phyloP scores from a whole-genome alignment of 2,888 invertebrate genomes.

The Melanotus villosus region DNA sequence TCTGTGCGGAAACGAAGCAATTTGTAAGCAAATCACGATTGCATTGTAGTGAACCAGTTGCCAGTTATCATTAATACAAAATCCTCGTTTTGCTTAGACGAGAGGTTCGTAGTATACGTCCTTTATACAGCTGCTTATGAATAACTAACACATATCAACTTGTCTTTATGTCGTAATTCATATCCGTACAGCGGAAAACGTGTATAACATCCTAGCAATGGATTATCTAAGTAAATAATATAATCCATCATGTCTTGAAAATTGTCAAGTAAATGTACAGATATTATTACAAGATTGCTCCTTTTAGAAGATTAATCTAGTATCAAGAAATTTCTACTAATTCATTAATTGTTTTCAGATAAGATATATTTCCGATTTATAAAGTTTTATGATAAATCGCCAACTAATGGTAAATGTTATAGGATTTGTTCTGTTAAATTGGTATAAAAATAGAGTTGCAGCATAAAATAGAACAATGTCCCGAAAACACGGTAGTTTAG shows the following conservation, averaged over 20 bases:
- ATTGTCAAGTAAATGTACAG: too few species aligned
- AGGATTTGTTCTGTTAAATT: neutral
- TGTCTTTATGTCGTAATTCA: neutral
- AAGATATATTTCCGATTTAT: too few species aligned
- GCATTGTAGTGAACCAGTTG: slow-evolving; percentile 12
- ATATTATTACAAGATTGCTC: too few species aligned
- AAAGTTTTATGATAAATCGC: too few species aligned
- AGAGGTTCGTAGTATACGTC: neutral
- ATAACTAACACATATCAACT: neutral
- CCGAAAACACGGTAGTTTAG: neutral
- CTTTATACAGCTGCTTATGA: neutral
- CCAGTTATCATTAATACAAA: slow-evolving; percentile 18
- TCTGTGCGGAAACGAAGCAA: slow-evolving; percentile 2
- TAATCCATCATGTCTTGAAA: too few species aligned
- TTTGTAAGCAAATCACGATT: slow-evolving; percentile 25
- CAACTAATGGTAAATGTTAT: too few species aligned
- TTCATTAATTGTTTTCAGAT: too few species aligned
- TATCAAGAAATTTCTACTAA: too few species aligned
- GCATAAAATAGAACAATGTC: neutral
- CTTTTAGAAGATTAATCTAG: too few species aligned
- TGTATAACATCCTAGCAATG: too few species aligned
- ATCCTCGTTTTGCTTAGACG: neutral
- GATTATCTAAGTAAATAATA: too few species aligned
- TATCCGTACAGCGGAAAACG: neutral
- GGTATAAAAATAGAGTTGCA: neutral